phyloP scores from a whole-genome alignment of 2,888 invertebrate genomes.

The Kuschelorhynchus macadamiae region DNA sequence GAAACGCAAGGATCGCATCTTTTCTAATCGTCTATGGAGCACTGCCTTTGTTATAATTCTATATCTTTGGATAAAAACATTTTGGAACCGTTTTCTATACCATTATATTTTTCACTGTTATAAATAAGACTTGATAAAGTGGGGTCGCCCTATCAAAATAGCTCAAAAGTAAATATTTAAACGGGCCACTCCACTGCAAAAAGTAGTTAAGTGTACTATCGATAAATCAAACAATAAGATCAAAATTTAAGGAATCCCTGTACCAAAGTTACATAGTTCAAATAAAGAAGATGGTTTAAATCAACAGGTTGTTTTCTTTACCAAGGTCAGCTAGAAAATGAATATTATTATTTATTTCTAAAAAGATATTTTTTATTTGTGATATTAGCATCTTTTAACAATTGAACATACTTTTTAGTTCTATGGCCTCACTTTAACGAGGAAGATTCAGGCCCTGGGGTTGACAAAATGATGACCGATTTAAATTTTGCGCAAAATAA shows the following conservation, averaged over 20 bases:
- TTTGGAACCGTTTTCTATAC: constrained; percentile 43
- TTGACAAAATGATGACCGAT: too few relatives aligned
- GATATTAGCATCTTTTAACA: too few relatives aligned
- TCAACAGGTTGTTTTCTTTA: constrained; percentile 4
- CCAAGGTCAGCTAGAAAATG: not conserved
- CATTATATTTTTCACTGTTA: constrained; percentile 38
- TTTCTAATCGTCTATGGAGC: not conserved
- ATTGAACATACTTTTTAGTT: too few relatives aligned
- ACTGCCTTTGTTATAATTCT: constrained; percentile 35
- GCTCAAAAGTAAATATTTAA: constrained; percentile 3
- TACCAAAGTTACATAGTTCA: constrained; percentile 47
- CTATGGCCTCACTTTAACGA: not conserved
- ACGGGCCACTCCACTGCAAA: not conserved
- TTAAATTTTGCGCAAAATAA: too few relatives aligned
- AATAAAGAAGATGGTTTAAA: constrained; percentile 43
- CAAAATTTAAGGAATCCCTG: constrained; percentile 44
- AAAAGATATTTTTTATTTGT: too few relatives aligned
- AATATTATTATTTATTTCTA: too few relatives aligned
- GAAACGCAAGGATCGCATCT: too few relatives aligned
- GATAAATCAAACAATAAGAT: constrained; percentile 48
- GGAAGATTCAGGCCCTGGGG: too few relatives aligned
- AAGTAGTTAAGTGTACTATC: constrained; percentile 37
- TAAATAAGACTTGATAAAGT: constrained; percentile 40
- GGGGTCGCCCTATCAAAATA: constrained; percentile 8
- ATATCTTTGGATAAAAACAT: constrained; percentile 34